phyloP scores from a whole-genome alignment of 1,140 invertebrate genomes.

The Oscheius sp. region DNA sequence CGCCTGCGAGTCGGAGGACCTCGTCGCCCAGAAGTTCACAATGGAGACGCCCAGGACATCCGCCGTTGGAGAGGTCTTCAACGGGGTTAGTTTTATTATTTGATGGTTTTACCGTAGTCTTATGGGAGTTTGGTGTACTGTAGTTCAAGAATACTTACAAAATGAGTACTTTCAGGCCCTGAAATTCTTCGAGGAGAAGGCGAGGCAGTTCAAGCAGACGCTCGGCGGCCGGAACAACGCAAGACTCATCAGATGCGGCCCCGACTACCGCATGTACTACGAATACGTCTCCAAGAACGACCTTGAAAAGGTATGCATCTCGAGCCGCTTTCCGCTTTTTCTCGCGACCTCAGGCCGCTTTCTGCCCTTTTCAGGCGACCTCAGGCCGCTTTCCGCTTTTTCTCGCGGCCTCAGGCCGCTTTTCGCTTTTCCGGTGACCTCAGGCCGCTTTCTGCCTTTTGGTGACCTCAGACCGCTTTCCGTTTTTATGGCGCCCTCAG shows the following conservation, averaged over 20 bases:
- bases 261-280: not conserved
- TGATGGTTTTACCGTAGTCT: not conserved
- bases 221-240: not conserved
- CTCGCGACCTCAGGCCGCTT: too few relatives aligned
- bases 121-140: too few relatives aligned
- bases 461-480: too few relatives aligned
- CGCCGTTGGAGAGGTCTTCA: constrained; percentile 1
- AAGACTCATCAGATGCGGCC: not conserved
- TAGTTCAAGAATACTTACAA: too few relatives aligned
- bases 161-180: not conserved
- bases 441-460: too few relatives aligned
- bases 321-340: too few relatives aligned
- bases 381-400: too few relatives aligned
- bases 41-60: constrained; percentile 8
- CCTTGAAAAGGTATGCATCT: not conserved
- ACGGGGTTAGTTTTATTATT: not conserved
- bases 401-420: too few relatives aligned
- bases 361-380: too few relatives aligned
- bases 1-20: not conserved
- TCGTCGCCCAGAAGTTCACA: not conserved
- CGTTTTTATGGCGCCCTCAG: too few relatives aligned
- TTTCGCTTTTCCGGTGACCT: too few relatives aligned
- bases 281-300: not conserved
- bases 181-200: constrained; percentile 18
- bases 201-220: not conserved